Conservation (phyloP, 2,888 invertebrate genomes). For the Aplocera efformata region DNA sequence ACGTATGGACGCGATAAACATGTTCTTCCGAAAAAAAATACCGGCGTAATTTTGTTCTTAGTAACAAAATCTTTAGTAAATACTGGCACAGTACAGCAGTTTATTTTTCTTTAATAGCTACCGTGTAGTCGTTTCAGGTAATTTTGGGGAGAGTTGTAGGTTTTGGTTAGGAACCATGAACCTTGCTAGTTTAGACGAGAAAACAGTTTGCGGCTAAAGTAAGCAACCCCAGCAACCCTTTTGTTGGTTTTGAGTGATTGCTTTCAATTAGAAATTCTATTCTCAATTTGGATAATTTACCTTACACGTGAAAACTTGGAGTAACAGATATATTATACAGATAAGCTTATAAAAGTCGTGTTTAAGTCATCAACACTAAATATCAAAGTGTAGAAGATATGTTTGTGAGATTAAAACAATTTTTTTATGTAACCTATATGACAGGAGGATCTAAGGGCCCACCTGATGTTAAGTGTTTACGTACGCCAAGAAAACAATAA, state of each 20-base stretch:
- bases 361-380: no score
- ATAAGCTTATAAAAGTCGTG: no score
- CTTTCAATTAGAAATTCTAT: neutral
- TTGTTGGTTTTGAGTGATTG: neutral
- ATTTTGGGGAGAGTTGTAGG: conserved; percentile 20
- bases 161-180: conserved; percentile 15
- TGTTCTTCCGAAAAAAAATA: no score
- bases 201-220: conserved; percentile 1
- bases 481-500: no score
- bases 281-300: neutral
- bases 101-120: conserved; percentile 30
- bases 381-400: no score
- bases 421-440: no score
- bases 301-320: no score
- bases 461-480: no score
- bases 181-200: conserved; percentile 4
- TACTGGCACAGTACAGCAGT: conserved; percentile 19
- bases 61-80: conserved; percentile 3
- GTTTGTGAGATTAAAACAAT: no score
- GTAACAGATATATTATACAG: no score
- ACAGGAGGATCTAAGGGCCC: no score
- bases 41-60: neutral
- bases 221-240: conserved; percentile 1
- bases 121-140: conserved; percentile 24
- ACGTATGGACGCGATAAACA: no score